These are phyloP conservation scores for Thaumatotibia leucotreta DNA, from an alignment of 1,140 invertebrate species.

Conservation along the genomic window DNA sequence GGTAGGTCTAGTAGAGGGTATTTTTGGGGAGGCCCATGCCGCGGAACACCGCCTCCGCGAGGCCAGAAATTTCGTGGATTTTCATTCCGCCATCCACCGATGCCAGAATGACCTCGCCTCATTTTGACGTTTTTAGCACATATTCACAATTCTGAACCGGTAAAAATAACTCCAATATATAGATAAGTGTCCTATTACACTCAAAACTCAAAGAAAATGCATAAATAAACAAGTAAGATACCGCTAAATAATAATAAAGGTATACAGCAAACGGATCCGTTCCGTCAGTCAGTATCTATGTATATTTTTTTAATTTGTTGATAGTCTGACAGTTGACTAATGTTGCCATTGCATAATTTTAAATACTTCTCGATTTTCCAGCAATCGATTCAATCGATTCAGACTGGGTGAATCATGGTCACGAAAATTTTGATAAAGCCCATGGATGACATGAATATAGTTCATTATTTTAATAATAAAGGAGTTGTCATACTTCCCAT, in stretches of 20 bases:
- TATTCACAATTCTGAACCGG: slow-evolving; percentile 14
- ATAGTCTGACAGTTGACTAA: neutral
- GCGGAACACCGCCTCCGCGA: slow-evolving; percentile 44
- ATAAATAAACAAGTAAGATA: slow-evolving; percentile 46
- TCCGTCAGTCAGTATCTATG: neutral
- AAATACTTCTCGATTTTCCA: neutral
- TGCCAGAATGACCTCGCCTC: slow-evolving; percentile 64
- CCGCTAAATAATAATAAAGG: slow-evolving; percentile 31
- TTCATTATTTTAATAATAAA: too few relatives aligned
- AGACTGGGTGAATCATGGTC: too few relatives aligned
- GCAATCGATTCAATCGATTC: neutral
- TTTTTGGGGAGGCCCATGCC: slow-evolving; percentile 45
- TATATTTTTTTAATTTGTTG: slow-evolving; percentile 2
- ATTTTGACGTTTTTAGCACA: slow-evolving; percentile 50
- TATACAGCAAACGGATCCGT: slow-evolving; percentile 18
- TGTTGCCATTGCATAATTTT: neutral
- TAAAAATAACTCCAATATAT: neutral
- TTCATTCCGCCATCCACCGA: slow-evolving; percentile 66
- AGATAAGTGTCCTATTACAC: neutral
- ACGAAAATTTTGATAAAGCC: too few relatives aligned
- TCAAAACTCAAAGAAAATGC: slow-evolving; percentile 8
- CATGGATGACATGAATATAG: too few relatives aligned
- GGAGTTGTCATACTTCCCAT: too few relatives aligned
- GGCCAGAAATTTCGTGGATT: slow-evolving; percentile 60
- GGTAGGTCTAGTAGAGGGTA: slow-evolving; percentile 39